Conservation (phyloP, 2,888 invertebrate species). For the Tetranychus piercei region DNA sequence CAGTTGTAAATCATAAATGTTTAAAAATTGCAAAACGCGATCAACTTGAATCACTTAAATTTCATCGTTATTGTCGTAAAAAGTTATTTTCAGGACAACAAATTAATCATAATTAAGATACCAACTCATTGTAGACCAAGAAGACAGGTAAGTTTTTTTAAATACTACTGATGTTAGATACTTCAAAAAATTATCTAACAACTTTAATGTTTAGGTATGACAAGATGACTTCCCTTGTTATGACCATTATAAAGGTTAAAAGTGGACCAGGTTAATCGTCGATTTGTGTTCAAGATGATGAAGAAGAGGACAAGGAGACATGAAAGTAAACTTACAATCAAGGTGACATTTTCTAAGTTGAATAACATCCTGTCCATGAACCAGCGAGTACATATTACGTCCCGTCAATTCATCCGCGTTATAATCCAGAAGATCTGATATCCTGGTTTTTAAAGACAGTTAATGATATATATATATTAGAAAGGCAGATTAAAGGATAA, state of each 20-base stretch:
- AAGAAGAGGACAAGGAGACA: background rate
- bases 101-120: too few species aligned
- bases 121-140: too few species aligned
- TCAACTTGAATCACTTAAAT: too few species aligned
- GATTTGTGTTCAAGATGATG: background rate
- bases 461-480: slow-evolving; percentile 36
- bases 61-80: background rate
- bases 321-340: slow-evolving; percentile 57
- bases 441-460: slow-evolving; percentile 32
- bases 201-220: background rate
- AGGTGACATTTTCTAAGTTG: slow-evolving; percentile 81
- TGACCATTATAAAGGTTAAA: background rate
- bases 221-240: background rate
- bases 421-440: slow-evolving; percentile 78
- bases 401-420: slow-evolving; percentile 80
- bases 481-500: too few species aligned
- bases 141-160: too few species aligned
- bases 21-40: too few species aligned
- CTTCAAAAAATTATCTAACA: too few species aligned
- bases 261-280: background rate
- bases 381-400: slow-evolving; percentile 76
- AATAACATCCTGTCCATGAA: slow-evolving; percentile 86
- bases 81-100: background rate
- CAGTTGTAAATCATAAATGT: background rate
- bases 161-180: too few species aligned